Evolutionary conservation across 2,113 vertebrate genomes (phyloP).

Genomic region (Copsychus sechellarum): DNA sequence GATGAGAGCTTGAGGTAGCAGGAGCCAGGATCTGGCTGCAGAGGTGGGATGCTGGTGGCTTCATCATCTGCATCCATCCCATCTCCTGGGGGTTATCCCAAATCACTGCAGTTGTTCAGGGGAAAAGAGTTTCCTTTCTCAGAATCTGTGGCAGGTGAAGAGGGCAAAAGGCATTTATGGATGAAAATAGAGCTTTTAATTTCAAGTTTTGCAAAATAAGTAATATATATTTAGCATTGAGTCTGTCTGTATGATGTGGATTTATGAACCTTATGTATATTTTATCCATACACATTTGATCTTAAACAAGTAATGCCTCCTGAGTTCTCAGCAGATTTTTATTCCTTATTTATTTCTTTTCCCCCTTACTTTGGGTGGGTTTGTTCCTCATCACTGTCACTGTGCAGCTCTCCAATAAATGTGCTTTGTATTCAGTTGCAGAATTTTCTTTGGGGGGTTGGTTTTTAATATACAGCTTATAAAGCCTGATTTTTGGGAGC

Average conservation of each 20-base stretch:
- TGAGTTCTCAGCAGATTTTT: background rate
- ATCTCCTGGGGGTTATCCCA: background rate
- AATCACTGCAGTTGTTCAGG: background rate
- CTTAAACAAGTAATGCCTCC: background rate
- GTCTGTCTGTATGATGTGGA: background rate
- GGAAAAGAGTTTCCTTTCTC: background rate
- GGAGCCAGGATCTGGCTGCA: background rate
- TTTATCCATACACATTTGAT: background rate
- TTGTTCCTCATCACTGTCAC: background rate
- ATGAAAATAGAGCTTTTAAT: background rate
- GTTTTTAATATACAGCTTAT: constrained; percentile 55
- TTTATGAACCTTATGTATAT: background rate
- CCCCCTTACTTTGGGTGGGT: background rate
- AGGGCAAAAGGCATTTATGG: background rate
- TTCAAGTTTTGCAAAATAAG: background rate
- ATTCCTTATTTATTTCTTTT: background rate
- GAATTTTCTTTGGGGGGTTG: constrained; percentile 55
- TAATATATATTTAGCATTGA: background rate
- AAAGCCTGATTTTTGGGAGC: background rate
- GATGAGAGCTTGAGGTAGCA: background rate
- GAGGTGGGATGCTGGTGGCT: background rate
- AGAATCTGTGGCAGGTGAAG: background rate
- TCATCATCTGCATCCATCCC: background rate
- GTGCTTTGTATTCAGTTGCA: background rate
- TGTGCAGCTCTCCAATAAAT: constrained; percentile 7